Evolutionary conservation across 2,113 vertebrate species (phyloP), one percentile per base, ranked within the genome.

Genomic region (Eonycteris spelaea): DNA sequence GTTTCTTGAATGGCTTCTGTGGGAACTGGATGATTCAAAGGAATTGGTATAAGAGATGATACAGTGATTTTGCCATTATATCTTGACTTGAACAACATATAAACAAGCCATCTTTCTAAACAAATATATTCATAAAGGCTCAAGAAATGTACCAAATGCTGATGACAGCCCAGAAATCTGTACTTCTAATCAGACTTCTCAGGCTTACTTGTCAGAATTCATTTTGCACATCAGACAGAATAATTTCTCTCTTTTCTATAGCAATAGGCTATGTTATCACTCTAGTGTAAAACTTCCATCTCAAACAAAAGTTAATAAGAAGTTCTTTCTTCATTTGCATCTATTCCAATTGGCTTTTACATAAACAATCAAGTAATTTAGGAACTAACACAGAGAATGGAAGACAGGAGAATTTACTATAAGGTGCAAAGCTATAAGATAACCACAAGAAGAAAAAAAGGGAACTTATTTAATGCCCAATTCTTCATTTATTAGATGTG

Each of bases 31-130:
- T 87, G 70, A 48, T 85, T 95, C 86, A 8, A 40, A 97, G 86
- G 75, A 95, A 80, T 12, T 83, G 80, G 75, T 87, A 57, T 93
- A 83, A 67, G 48, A 86, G 74, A 96, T 78, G 95, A 96, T 87
- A 67, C 70, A 90, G 79, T 85, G 86, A 85, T 82, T 82, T 92
- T 87, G 40, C 79, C 51, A 43, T 96, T 93, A 86, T 84, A 33
- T 51, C 53, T 21, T 82, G 51, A 89, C 67, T 90, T 48, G 48
- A 93, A 35, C 28, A 55, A 53, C 78, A 83, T 43, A 95, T 74
- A 95, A 92, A 86, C 83, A 95, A 95, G 71, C 33, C 57, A 61
- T 67, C 40, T 61, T 95, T 95, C 19, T 45, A 78, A 95, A 82
- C 57, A 95, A 92, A 71, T 90, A 40, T 61, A 80, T 91, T 91